phyloP scores from a whole-genome alignment of 35 echinoderm and acorn worm genomes.

The Stichopus chloronotus region DNA sequence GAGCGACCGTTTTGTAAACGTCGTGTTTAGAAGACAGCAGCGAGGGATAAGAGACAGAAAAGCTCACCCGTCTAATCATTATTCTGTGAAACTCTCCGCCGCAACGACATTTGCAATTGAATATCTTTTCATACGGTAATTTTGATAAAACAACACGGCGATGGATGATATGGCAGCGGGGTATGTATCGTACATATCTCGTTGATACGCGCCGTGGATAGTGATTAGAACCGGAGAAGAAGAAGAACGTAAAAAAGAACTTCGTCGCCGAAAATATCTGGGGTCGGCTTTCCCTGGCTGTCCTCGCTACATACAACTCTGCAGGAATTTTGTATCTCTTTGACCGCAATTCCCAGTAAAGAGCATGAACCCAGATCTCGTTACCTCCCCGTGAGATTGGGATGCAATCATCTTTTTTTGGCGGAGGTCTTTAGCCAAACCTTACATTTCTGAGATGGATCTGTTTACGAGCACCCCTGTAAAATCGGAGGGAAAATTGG shows the following conservation, averaged over 20 bases:
- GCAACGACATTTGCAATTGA: neutral
- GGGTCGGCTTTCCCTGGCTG: neutral
- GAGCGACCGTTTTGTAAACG: no score
- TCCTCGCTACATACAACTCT: neutral
- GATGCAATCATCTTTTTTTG: constrained; percentile 1
- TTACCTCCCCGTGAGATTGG: constrained; percentile 28
- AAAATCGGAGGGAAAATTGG: constrained; percentile 17
- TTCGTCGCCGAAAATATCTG: neutral
- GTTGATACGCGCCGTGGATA: no score
- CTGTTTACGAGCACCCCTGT: constrained; percentile 48
- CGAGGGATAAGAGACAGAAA: no score
- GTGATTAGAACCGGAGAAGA: no score
- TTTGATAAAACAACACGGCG: neutral
- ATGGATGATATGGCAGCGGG: neutral
- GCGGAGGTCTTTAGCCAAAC: neutral
- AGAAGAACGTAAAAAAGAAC: neutral
- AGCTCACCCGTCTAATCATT: neutral
- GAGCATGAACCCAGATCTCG: constrained; percentile 32
- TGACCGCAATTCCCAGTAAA: constrained; percentile 13
- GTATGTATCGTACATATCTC: no score
- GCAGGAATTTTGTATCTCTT: neutral
- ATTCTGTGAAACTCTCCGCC: neutral
- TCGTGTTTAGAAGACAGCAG: no score
- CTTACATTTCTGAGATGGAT: constrained; percentile 33
- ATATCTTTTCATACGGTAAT: neutral